Evolutionary conservation across 1,140 invertebrate species (phyloP).

Genomic region (Dinoponera quadriceps): DNA sequence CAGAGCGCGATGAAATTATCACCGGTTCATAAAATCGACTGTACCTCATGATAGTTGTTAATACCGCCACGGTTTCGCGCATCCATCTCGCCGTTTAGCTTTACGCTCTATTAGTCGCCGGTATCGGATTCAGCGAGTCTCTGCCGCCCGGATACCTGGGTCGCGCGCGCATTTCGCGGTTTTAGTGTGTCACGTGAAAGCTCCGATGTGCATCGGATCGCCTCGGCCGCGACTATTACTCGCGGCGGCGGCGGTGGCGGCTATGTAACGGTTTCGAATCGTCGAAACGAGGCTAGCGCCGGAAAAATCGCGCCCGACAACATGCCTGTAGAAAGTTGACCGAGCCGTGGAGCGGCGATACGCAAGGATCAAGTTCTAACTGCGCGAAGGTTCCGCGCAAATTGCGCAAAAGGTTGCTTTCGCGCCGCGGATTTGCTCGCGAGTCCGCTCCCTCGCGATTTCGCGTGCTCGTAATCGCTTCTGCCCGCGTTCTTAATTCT

Average conservation of each 20-base stretch:
- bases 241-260: constrained; percentile 16
- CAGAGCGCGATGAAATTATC: too few relatives aligned
- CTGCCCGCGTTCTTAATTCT: not conserved
- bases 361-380: constrained; percentile 55
- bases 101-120: constrained; percentile 46
- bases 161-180: constrained; percentile 58
- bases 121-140: constrained; percentile 12
- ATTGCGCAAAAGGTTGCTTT: not conserved
- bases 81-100: not conserved
- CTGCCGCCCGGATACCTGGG: not conserved
- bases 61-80: not conserved
- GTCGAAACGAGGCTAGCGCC: constrained; percentile 68
- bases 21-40: not conserved
- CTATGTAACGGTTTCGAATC: constrained; percentile 66
- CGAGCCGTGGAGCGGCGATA: constrained; percentile 22
- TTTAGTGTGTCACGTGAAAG: constrained; percentile 75
- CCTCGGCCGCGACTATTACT: constrained; percentile 30
- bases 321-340: constrained; percentile 70
- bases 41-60: not conserved
- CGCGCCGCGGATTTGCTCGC: not conserved
- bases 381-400: constrained; percentile 24
- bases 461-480: not conserved
- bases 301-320: constrained; percentile 61
- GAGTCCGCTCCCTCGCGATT: not conserved
- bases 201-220: constrained; percentile 64